Conservation (phyloP, 2,797 vertebrate species). For the Serranus cabrilla region DNA sequence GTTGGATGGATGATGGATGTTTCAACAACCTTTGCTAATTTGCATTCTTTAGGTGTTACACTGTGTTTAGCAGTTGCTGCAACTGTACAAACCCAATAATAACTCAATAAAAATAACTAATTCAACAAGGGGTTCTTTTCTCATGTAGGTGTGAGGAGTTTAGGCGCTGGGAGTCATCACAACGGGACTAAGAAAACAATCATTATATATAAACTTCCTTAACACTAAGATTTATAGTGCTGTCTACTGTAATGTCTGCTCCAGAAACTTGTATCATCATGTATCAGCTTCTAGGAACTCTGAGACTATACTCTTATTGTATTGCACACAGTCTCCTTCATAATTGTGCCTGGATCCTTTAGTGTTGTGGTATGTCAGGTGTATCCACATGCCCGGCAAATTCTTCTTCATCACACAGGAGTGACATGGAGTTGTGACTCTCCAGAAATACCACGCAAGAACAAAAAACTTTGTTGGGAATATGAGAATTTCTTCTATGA, state of each 20-base stretch:
- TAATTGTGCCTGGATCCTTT: slow-evolving; percentile 10
- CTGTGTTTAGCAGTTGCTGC: slow-evolving; percentile 32
- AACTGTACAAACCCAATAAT: slow-evolving; percentile 18
- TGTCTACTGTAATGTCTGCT: not conserved
- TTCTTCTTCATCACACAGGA: slow-evolving; percentile 10
- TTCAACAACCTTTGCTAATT: slow-evolving; percentile 47
- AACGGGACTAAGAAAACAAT: not conserved
- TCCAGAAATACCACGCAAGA: not conserved
- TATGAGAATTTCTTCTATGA: not conserved
- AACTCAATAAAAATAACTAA: not conserved
- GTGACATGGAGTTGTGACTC: not conserved
- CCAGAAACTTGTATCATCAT: slow-evolving; percentile 8
- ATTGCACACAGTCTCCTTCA: not conserved
- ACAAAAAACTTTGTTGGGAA: not conserved
- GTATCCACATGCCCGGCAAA: slow-evolving; percentile 7
- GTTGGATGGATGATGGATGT: slow-evolving; percentile 44
- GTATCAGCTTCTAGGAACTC: not conserved
- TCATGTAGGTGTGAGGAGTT: not conserved
- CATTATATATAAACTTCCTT: not conserved
- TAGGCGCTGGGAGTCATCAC: not conserved
- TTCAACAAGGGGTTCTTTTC: not conserved
- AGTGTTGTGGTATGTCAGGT: slow-evolving; percentile 1
- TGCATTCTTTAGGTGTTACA: slow-evolving; percentile 45
- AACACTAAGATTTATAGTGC: not conserved
- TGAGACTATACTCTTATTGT: not conserved